Percentiles rank a stretch among this genome's conserved stretches.
These are phyloP conservation scores for Tetraneura akinire DNA, from an alignment of 1,140 invertebrate genomes.

Conservation along the genomic window DNA sequence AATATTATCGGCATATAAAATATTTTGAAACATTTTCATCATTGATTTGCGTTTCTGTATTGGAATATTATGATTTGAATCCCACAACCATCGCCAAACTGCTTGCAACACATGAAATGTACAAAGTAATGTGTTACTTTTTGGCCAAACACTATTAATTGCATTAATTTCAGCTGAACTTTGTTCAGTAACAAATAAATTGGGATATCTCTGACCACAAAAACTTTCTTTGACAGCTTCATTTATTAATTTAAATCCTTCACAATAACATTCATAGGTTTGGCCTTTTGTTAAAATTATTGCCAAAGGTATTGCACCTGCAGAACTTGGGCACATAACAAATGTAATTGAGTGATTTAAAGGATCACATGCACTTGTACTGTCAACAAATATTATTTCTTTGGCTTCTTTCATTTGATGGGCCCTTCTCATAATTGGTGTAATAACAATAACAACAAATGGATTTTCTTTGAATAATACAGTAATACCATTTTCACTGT, in stretches of 20 bases:
- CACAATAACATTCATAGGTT: neutral
- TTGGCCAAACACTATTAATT: too few species aligned
- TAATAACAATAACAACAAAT: neutral
- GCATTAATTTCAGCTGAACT: too few species aligned
- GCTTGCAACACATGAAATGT: too few species aligned
- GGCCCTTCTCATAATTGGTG: slow-evolving; percentile 8
- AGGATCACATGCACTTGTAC: neutral
- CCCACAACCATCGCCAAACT: too few species aligned
- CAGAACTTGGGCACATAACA: neutral
- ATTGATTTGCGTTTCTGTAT: too few species aligned
- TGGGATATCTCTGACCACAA: too few species aligned
- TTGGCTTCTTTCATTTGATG: neutral
- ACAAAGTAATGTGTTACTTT: too few species aligned
- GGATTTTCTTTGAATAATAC: slow-evolving; percentile 1
- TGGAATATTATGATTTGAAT: too few species aligned
- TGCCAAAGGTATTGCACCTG: slow-evolving; percentile 7
- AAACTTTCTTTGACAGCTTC: too few species aligned
- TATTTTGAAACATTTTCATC: too few species aligned
- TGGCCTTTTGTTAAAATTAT: slow-evolving; percentile 13
- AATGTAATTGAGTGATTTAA: slow-evolving; percentile 24
- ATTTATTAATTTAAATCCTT: slow-evolving; percentile 29
- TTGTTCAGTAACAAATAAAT: too few species aligned
- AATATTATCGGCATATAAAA: too few species aligned
- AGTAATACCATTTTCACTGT: neutral
- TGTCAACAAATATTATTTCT: slow-evolving; percentile 13